Base-by-base conservation (phyloP, 2,797 vertebrate species). In the Esox masquinongy region DNA sequence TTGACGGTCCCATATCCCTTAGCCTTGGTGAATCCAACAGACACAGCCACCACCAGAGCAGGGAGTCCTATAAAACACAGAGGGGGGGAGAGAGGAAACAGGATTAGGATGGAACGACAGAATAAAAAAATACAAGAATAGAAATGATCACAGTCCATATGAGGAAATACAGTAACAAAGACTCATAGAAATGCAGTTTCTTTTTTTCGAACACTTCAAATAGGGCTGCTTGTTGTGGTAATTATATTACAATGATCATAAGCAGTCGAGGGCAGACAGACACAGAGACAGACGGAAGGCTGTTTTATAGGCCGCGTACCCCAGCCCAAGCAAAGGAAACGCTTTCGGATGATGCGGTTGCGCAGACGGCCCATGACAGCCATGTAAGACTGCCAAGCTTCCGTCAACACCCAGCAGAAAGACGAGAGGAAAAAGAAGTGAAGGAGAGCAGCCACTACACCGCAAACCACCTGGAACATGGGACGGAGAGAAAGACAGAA, bases 391-490 rank as follows among this genome's bases (percentile, higher is more conserved):
- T 99, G 98, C 98, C 98, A 99, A 79, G 98, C 98, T 93, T 99
- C 98, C 0, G 98, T 99, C 94, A 99, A 94, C 88, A 99, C 98
- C 98, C 98, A 99, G 92, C 98, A 99, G 95, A 99, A 99, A 74
- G 98, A 99, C n/a, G 98, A 99, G 84, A 99, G 94, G 95, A 99
- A 99, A 91, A 99, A 99, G 94, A 99, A 99, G 85, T 99, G 98
- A 80, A 99, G 95, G 80, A 99, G 91, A 73, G 97, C 98, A 0
- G 98, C 97, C 68, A 98, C 95, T 75, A 99, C 92, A 0, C 96
- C 94, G 89, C 98, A 99, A 85, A 96, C 95, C 91, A 98, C 96
- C 97, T 99, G 78, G 36, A 64, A 12, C 2, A 50, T 31, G 47
- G 59, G 56, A 61, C 84, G 84, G 81, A 84, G 79, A 85, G 74